A percentile compares a stretch with the other conserved stretches of the same genome.
Evolutionary conservation across 1,140 invertebrate genomes (phyloP).

Genomic region (Temnothorax curvispinosus): DNA sequence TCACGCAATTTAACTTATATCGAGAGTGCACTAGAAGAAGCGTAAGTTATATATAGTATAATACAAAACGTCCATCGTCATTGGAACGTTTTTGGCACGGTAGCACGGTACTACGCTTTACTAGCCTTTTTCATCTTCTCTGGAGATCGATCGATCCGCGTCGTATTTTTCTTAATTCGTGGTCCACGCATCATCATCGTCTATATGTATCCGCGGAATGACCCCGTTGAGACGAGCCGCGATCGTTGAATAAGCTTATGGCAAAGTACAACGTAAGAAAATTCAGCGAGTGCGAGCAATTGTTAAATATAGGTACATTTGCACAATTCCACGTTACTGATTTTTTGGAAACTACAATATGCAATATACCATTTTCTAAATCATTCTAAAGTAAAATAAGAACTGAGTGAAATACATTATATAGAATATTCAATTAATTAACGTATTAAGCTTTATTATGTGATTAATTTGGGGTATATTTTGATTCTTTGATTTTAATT

Average conservation of each 20-base stretch:
- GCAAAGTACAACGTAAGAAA: constrained; percentile 34
- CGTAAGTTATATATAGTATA: not conserved
- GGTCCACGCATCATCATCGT: constrained; percentile 37
- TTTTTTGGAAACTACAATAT: not conserved
- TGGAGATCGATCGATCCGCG: constrained; percentile 63
- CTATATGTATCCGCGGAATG: constrained; percentile 51
- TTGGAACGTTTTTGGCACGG: constrained; percentile 65
- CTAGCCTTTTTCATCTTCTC: constrained; percentile 43
- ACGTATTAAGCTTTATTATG: not conserved
- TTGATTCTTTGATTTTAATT: not conserved
- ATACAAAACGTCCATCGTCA: constrained; percentile 9
- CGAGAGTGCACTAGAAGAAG: not conserved
- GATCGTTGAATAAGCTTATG: not conserved
- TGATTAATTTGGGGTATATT: not conserved
- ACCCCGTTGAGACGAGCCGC: constrained; percentile 49
- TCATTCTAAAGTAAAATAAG: not conserved
- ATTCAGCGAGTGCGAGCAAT: not conserved
- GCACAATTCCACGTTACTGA: not conserved
- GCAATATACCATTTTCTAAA: not conserved
- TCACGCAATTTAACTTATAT: not conserved
- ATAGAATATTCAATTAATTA: not conserved
- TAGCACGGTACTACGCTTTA: not conserved
- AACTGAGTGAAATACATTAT: not conserved
- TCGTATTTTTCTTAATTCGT: constrained; percentile 36
- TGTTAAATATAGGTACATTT: not conserved